phyloP scores from a whole-genome alignment of 2,797 vertebrate genomes.

The Emys orbicularis region DNA sequence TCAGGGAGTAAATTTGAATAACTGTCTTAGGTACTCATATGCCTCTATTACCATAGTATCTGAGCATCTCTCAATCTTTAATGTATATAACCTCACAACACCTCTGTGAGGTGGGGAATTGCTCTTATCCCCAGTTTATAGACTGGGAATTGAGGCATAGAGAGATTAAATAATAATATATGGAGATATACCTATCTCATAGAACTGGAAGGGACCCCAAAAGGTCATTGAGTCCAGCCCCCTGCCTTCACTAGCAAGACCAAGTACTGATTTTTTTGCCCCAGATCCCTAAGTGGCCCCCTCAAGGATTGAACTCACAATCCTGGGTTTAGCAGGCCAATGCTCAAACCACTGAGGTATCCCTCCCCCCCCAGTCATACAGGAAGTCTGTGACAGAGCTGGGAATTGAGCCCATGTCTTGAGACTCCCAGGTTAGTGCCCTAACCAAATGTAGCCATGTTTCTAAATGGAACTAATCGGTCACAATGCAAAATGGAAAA shows the following conservation, averaged over 20 bases:
- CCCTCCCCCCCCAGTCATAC: not conserved
- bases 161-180: not conserved
- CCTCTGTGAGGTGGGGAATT: not conserved
- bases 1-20: not conserved
- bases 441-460: not conserved
- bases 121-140: not conserved
- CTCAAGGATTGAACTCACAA: no score
- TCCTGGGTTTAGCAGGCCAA: no score
- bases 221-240: no score
- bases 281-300: no score
- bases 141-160: not conserved
- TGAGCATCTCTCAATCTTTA: not conserved
- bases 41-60: not conserved
- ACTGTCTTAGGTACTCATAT: not conserved
- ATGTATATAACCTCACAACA: not conserved
- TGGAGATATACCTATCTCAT: no score
- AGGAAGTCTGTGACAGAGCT: not conserved
- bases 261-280: no score
- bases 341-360: no score
- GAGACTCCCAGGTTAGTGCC: not conserved
- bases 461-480: constrained; percentile 10
- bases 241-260: no score
- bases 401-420: not conserved
- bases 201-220: no score
- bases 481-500: constrained; percentile 20